phyloP scores from a whole-genome alignment of 2,888 invertebrate genomes.

The Tenthredo mesomela region DNA sequence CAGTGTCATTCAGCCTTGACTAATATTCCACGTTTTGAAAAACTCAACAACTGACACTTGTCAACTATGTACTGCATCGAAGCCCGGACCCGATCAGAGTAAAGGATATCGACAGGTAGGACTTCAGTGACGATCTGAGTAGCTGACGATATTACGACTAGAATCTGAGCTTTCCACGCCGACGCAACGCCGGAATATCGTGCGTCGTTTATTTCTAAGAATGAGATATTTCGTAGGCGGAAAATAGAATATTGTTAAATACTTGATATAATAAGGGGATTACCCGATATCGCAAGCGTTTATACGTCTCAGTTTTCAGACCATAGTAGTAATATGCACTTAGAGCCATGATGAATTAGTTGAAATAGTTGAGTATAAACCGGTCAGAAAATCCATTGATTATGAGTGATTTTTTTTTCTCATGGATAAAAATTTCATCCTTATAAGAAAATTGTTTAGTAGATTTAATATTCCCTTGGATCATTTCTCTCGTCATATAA shows the following conservation, averaged over 20 bases:
- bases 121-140: constrained; percentile 40
- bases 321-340: neutral
- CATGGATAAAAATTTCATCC: neutral
- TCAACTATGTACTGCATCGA: neutral
- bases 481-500: neutral
- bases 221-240: neutral
- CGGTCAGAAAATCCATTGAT: too few relatives aligned
- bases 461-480: neutral
- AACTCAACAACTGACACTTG: neutral
- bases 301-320: neutral
- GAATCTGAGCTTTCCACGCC: constrained; percentile 28
- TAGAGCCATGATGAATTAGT: neutral
- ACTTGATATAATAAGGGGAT: neutral
- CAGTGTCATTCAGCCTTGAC: neutral
- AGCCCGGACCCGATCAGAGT: constrained; percentile 16
- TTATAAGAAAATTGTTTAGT: neutral
- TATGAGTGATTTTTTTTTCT: too few relatives aligned
- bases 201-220: constrained; percentile 27
- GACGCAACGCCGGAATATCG: constrained; percentile 31
- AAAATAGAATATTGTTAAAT: constrained; percentile 5
- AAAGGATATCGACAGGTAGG: constrained; percentile 41
- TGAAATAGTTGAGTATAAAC: neutral
- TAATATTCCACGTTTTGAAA: neutral
- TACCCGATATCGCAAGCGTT: neutral
- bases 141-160: constrained; percentile 23